Evolutionary conservation across 1,140 invertebrate species (phyloP).

Genomic region (Drosophila biarmipes): DNA sequence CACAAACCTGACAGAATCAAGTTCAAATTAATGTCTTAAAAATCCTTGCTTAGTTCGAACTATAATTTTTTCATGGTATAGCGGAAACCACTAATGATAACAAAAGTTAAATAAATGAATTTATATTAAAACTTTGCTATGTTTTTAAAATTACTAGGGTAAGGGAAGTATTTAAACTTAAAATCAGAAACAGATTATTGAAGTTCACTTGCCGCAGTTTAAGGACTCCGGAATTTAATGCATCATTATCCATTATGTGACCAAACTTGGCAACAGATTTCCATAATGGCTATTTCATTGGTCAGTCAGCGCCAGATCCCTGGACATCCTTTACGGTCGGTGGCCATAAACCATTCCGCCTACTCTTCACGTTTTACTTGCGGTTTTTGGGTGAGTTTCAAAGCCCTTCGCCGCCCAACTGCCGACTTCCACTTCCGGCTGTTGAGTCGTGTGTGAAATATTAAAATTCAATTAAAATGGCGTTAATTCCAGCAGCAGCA

Average conservation of each 20-base stretch:
- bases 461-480: conserved; percentile 84
- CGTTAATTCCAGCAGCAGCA: conserved; percentile 77
- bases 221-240: conserved; percentile 45
- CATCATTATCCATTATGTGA: conserved; percentile 62
- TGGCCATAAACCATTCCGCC: conserved; percentile 29
- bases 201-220: neutral
- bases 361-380: conserved; percentile 71
- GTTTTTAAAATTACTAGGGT: too few species aligned
- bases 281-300: conserved; percentile 79
- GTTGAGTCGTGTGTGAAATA: conserved; percentile 80
- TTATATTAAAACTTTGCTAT: too few species aligned
- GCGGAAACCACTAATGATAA: too few species aligned
- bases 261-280: conserved; percentile 70
- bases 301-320: conserved; percentile 9
- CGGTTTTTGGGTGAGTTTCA: conserved; percentile 62
- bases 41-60: too few species aligned
- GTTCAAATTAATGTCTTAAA: neutral
- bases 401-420: conserved; percentile 36
- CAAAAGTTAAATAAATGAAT: too few species aligned
- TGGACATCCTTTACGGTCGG: conserved; percentile 17
- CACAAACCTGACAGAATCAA: neutral
- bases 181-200: neutral
- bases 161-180: neutral
- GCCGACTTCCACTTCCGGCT: conserved; percentile 64
- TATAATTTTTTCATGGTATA: too few species aligned